Base-by-base conservation (phyloP, 2,888 invertebrate species). In the Agelastica alni region DNA sequence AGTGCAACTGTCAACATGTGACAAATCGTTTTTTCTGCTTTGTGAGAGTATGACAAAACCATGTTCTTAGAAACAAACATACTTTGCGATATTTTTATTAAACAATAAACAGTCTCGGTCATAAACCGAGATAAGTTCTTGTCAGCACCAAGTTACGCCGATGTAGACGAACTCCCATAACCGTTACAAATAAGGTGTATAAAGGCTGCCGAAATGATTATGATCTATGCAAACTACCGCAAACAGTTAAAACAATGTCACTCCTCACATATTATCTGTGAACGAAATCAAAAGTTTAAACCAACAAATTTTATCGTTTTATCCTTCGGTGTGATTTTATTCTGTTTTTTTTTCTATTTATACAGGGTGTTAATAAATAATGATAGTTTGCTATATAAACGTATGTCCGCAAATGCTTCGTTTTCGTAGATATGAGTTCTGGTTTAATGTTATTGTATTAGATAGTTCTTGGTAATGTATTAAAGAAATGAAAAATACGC, bases 191-290 rank as follows among this genome's bases (percentile, higher is more conserved):
- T 39, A 43, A 17, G 43, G 43, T 9, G 9, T 30, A n/a, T 31
- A 43, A 43, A 43, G 43, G 28, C 30, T 5, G 31, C 43, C 17
- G 43, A 30, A 20, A 39, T n/a, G 37, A 43, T 43, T 28, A 31
- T 43, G 26, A 43, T 43, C 43, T 43, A 43, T 31, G 43, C 43
- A 31, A 43, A 43, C 31, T 43, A 20, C 37, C 37, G 37, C 20
- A 39, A 16, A 20, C 20, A 20, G 37, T 20, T 4, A 18, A 12
- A 20, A 17, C 37, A 20, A 20, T 20, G 37, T 18, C 37, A 39
- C 18, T 39, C 16, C 16, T 14, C 10, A n/a, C 36, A 3, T 17
- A 17, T 17, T 9, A 16, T 36, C 36, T 20, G 26, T 26, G 37
- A 20, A 17, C 20, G 6, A 10, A 10, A 9, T 18, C 20, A 18